These are phyloP conservation scores for Rhodophaea formosa DNA, from an alignment of 2,888 invertebrate species.

Conservation along the genomic window DNA sequence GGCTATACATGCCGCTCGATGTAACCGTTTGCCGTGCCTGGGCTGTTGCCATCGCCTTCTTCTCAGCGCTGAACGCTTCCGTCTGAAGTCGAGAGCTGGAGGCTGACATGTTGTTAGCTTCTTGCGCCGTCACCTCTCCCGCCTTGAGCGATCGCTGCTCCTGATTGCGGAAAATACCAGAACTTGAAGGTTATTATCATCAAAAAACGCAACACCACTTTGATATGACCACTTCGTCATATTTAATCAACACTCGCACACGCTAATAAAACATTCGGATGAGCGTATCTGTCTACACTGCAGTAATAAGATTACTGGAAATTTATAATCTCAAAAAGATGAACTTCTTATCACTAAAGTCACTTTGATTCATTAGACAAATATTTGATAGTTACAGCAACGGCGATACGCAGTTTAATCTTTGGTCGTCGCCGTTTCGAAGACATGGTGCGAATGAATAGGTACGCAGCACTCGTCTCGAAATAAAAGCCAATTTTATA, in stretches of 20 bases:
- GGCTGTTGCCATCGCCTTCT: slow-evolving; percentile 86
- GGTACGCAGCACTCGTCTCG: slow-evolving; percentile 51
- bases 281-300: background rate
- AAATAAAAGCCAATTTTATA: slow-evolving; percentile 61
- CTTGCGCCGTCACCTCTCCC: slow-evolving; percentile 91
- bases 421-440: slow-evolving; percentile 67
- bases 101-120: slow-evolving; percentile 91
- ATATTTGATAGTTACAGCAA: slow-evolving; percentile 73
- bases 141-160: slow-evolving; percentile 91
- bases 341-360: slow-evolving; percentile 54
- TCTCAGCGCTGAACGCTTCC: slow-evolving; percentile 92
- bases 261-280: slow-evolving; percentile 7
- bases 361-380: slow-evolving; percentile 62
- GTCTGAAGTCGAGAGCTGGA: slow-evolving; percentile 92
- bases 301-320: slow-evolving; percentile 22
- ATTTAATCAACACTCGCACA: slow-evolving; percentile 15
- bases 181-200: slow-evolving; percentile 4
- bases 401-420: slow-evolving; percentile 71
- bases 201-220: slow-evolving; percentile 12
- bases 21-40: slow-evolving; percentile 91
- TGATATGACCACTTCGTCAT: background rate
- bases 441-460: slow-evolving; percentile 62
- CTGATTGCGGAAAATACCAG: slow-evolving; percentile 69
- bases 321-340: slow-evolving; percentile 37
- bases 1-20: slow-evolving; percentile 89